These are phyloP conservation scores for Danaus plexippus DNA, from an alignment of 1,140 invertebrate species.

Conservation along the genomic window DNA sequence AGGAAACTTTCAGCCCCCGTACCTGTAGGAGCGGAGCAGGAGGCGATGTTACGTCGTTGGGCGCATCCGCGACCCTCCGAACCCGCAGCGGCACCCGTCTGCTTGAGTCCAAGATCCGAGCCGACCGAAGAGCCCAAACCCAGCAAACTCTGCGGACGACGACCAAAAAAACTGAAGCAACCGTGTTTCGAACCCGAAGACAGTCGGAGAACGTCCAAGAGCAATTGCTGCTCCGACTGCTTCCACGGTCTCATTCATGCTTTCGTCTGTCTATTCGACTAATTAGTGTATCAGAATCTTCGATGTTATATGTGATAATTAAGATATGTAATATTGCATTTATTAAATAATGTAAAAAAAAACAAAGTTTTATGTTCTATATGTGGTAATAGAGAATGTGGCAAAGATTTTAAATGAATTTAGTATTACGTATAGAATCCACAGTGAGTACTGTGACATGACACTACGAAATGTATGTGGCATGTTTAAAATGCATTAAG, in stretches of 20 bases:
- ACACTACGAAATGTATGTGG: no score
- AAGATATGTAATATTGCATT: constrained; percentile 2
- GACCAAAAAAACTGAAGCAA: constrained; percentile 52
- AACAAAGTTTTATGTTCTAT: no score
- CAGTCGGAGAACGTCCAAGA: constrained; percentile 33
- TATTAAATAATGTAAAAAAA: not conserved
- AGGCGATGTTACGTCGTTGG: constrained; percentile 53
- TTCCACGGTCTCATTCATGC: constrained; percentile 59
- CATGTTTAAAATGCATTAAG: no score
- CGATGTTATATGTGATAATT: not conserved
- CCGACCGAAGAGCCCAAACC: constrained; percentile 48
- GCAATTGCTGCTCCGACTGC: constrained; percentile 61
- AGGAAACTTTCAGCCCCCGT: constrained; percentile 53
- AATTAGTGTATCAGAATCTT: constrained; percentile 16
- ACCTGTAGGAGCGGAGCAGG: constrained; percentile 57
- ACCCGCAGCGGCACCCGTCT: constrained; percentile 52
- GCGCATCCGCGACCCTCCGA: constrained; percentile 47
- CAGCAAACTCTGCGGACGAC: constrained; percentile 50
- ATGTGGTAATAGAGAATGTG: not conserved
- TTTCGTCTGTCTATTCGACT: constrained; percentile 67
- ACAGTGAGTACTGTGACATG: not conserved
- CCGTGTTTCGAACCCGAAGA: constrained; percentile 57
- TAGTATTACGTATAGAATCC: not conserved
- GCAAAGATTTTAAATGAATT: constrained; percentile 6
- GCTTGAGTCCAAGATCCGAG: constrained; percentile 51